Percentiles rank a stretch among this genome's conserved stretches.
phyloP scores from a whole-genome alignment of 2,797 vertebrate genomes.

The Sphaeramia orbicularis region DNA sequence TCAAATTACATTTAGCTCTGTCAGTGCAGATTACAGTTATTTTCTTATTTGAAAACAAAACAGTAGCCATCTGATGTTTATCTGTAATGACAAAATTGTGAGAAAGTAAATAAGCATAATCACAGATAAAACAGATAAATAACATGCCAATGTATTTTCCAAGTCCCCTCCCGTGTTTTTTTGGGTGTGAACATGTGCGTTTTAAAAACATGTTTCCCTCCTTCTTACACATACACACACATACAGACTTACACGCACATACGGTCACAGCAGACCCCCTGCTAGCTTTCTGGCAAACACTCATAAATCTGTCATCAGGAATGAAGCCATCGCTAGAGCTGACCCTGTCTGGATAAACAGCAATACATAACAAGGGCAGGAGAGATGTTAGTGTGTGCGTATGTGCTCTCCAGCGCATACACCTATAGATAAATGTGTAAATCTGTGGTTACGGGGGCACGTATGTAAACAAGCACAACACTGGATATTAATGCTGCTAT shows the following conservation, averaged over 20 bases:
- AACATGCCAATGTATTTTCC: conserved; percentile 75
- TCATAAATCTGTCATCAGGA: conserved; percentile 93
- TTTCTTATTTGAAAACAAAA: conserved; percentile 49
- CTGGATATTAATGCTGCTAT: background rate
- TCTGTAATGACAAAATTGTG: conserved; percentile 48
- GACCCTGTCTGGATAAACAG: conserved; percentile 93
- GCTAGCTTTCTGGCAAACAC: conserved; percentile 84
- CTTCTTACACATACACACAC: conserved; percentile 84
- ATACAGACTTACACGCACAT: conserved; percentile 64
- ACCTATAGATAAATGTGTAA: conserved; percentile 13
- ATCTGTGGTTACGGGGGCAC: background rate
- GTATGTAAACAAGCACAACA: background rate
- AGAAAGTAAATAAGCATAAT: conserved; percentile 75
- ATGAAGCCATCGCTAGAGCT: conserved; percentile 93
- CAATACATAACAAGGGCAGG: conserved; percentile 89
- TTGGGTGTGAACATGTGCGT: conserved; percentile 71
- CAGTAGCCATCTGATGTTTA: conserved; percentile 67
- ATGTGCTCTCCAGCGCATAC: conserved; percentile 30
- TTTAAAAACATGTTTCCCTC: conserved; percentile 92
- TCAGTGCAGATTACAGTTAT: conserved; percentile 17
- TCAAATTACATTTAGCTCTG: conserved; percentile 11
- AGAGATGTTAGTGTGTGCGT: conserved; percentile 53
- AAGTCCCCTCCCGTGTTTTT: conserved; percentile 78
- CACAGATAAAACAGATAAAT: conserved; percentile 70
- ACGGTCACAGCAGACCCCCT: conserved; percentile 75